Evolutionary conservation across 1,140 invertebrate genomes (phyloP).

Genomic region (Oryzaephilus surinamensis): DNA sequence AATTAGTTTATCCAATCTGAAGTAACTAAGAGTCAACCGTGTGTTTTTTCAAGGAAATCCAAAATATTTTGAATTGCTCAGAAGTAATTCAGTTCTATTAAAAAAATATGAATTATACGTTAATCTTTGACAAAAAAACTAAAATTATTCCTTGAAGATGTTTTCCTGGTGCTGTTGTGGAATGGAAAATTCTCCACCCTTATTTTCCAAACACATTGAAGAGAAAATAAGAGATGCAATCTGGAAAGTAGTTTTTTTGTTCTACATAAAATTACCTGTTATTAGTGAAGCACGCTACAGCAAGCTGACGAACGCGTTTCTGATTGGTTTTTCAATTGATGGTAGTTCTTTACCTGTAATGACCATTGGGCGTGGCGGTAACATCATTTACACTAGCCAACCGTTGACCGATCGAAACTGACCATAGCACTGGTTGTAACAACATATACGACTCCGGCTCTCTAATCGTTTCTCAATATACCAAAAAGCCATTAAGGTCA

Average conservation of each 20-base stretch:
- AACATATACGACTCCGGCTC: conserved; percentile 14
- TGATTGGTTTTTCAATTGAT: conserved; percentile 35
- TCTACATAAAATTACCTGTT: conserved; percentile 28
- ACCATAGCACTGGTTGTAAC: neutral
- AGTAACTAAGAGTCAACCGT: too few species aligned
- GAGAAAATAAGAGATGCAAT: conserved; percentile 25
- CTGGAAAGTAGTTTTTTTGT: conserved; percentile 23
- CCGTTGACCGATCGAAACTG: conserved; percentile 24
- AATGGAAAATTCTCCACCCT: too few species aligned
- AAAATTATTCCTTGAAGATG: neutral
- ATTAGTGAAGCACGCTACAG: conserved; percentile 29
- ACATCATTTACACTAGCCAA: conserved; percentile 35
- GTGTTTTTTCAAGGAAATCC: too few species aligned
- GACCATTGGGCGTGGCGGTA: conserved; percentile 29
- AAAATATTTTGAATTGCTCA: neutral
- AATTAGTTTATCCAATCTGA: too few species aligned
- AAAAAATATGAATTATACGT: too few species aligned
- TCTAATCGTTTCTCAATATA: conserved; percentile 35
- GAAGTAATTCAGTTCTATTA: neutral
- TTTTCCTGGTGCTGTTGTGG: too few species aligned
- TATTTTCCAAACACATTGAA: too few species aligned
- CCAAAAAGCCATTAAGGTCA: conserved; percentile 27
- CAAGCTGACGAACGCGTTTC: conserved; percentile 18
- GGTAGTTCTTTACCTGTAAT: conserved; percentile 32
- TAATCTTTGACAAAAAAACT: neutral